Base-by-base conservation (phyloP, 2,797 vertebrate genomes). In the Sebastiscus albofasciatus region DNA sequence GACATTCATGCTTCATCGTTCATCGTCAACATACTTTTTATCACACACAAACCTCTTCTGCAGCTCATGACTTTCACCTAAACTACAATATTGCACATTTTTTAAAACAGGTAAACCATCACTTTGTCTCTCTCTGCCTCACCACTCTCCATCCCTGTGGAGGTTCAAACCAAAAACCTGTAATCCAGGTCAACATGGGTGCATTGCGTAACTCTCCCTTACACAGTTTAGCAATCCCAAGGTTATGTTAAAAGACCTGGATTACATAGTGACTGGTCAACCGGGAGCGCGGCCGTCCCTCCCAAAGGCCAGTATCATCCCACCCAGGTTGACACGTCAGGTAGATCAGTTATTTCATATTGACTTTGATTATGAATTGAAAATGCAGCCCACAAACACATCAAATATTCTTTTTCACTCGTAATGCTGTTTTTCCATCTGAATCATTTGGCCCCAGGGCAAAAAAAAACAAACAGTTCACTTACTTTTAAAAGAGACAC, bases 151-250 rank as follows among this genome's bases (percentile, higher is more conserved):
- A 20, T 39, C 36, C 16, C 16, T 26, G 29, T 70, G n/a, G 12
- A 42, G 66, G 52, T 59, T 67, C 22, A 58, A 33, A 77, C 62
- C 59, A 56, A 60, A 82, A 77, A 36, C 13, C 36, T 76, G 13
- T 29, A 67, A 85, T 85, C 39, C 67, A 73, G 82, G 76, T 60
- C 77, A 68, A 14, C 67, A 67, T 20, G 72, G 36, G 22, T 33
- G 60, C 8, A n/a, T 89, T 89, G 31, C 64, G 4, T 90, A 90
- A 90, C 77, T 52, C 58, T 11, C 26, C 67, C 49, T 79, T 66
- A 31, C 60, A 54, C 79, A 58, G 77, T 78, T 79, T 31, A 69
- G 52, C 52, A 20, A 49, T 67, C 70, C 73, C 72, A 79, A 88
- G 79, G 87, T 90, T 80, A 86, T 33, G 59, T 74, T 60, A 70